Base-by-base conservation (phyloP, 2,113 vertebrate genomes). In the Syngnathus typhle region DNA sequence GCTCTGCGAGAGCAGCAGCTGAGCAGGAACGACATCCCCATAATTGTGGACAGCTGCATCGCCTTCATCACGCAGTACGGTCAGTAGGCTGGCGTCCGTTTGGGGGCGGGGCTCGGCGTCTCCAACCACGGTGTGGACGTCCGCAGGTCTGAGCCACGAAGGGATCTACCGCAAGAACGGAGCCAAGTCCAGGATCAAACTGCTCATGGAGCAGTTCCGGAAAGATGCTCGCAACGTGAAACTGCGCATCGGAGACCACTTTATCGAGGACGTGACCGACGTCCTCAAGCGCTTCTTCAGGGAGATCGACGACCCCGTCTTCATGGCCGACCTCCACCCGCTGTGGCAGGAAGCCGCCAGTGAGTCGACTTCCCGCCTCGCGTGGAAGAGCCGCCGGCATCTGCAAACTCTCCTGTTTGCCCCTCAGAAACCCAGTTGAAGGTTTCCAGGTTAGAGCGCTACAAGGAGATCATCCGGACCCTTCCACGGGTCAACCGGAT, bases 141-240 rank as follows among this genome's bases (percentile, higher is more conserved):
- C 56, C 6, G 4, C 73, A 98, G 96, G 96, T 65, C 88, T 99
- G 64, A 90, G 92, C 1, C 94, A 98, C 0, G 96, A 99, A 78
- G 97, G 97, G 0, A 94, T 99, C 64, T 99, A 99, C 85, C 90
- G 96, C 75, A 99, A 99, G 85, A 98, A 97, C 0, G 97, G 97
- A 0, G 95, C 96, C 65, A 95, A 94, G 49, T 96, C 96, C 47
- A 91, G 96, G 12, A 98, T 98, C 84, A 95, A 95, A 60, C 88
- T 93, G 36, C 91, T 99, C 75, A 94, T 99, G 93, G 97, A 98
- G 2, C 95, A 98, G 69, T 98, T 99, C 69, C 92, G 97, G 8
- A 91, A 90, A 55, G 96, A 98, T 0, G 97, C 97, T 6, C 92
- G 97, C 16, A 96, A 95, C 0, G 97, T 99, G 76, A 98, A 97